phyloP scores from a whole-genome alignment of 2,113 vertebrate genomes.

The Apteryx mantelli region DNA sequence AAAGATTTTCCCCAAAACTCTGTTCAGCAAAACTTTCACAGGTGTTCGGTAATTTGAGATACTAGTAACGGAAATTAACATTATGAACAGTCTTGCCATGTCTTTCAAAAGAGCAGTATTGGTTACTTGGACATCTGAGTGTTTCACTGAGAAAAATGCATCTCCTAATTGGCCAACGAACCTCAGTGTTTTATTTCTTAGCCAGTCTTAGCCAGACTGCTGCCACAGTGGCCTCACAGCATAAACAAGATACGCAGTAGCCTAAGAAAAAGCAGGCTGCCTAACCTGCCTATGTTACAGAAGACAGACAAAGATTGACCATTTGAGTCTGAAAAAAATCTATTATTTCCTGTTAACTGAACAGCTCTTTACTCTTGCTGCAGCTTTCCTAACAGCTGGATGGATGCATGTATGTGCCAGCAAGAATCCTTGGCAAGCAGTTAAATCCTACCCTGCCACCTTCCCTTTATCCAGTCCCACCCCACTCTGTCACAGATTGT shows the following conservation, averaged over 20 bases:
- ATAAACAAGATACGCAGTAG: neutral
- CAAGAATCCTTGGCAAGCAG: neutral
- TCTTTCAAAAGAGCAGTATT: neutral
- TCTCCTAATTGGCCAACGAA: neutral
- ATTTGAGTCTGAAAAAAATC: neutral
- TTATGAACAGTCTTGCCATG: neutral
- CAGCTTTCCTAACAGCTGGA: neutral
- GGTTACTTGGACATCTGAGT: neutral
- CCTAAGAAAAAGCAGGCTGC: neutral
- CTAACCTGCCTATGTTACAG: too few species aligned
- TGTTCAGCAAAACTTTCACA: neutral
- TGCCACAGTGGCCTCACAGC: neutral
- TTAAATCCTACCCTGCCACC: neutral
- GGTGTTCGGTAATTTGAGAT: neutral
- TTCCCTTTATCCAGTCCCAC: neutral
- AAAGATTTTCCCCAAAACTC: neutral
- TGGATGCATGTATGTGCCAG: accelerated
- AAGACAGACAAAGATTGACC: neutral
- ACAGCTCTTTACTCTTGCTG: neutral
- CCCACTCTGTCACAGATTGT: neutral
- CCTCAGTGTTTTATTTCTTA: neutral
- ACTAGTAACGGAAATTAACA: neutral
- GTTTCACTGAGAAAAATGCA: neutral
- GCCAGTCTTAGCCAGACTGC: neutral
- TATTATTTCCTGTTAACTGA: neutral